A percentile compares a stretch with the other conserved stretches of the same genome.
Conservation (phyloP, 2,113 vertebrate species). For the Spermophilus dauricus region DNA sequence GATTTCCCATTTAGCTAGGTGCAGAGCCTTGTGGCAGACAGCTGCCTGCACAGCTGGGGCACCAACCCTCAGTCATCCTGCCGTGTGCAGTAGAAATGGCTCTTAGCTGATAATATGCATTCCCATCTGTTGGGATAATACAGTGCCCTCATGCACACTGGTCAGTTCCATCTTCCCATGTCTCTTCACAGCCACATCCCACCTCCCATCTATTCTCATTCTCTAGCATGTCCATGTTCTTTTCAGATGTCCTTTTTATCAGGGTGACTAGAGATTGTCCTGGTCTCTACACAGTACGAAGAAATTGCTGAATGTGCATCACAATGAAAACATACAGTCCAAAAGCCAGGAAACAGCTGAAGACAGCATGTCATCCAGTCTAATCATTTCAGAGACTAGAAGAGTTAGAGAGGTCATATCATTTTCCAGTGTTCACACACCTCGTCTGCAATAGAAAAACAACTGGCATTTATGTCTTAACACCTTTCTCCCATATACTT, state of each 20-base stretch:
- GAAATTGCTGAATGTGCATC: not conserved
- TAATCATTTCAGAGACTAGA: not conserved
- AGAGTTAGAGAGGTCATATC: not conserved
- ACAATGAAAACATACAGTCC: not conserved
- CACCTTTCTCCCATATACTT: not conserved
- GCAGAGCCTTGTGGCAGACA: slow-evolving; percentile 67
- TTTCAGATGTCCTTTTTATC: not conserved
- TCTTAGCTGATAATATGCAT: slow-evolving; percentile 65
- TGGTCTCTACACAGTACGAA: not conserved
- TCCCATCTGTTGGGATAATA: slow-evolving; percentile 71
- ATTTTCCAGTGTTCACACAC: not conserved
- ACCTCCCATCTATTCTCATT: not conserved
- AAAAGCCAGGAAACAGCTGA: not conserved
- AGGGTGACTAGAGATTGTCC: not conserved
- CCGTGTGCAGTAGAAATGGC: not conserved
- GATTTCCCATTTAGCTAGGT: slow-evolving; percentile 65
- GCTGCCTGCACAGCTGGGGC: slow-evolving; percentile 76
- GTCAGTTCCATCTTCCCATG: not conserved
- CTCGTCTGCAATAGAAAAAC: not conserved
- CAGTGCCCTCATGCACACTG: not conserved
- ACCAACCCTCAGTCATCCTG: slow-evolving; percentile 19
- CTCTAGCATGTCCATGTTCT: not conserved
- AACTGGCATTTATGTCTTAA: not conserved
- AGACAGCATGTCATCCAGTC: not conserved
- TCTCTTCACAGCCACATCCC: not conserved